Evolutionary conservation across 2,797 vertebrate species (phyloP).

Genomic region (Sebastes umbrosus): DNA sequence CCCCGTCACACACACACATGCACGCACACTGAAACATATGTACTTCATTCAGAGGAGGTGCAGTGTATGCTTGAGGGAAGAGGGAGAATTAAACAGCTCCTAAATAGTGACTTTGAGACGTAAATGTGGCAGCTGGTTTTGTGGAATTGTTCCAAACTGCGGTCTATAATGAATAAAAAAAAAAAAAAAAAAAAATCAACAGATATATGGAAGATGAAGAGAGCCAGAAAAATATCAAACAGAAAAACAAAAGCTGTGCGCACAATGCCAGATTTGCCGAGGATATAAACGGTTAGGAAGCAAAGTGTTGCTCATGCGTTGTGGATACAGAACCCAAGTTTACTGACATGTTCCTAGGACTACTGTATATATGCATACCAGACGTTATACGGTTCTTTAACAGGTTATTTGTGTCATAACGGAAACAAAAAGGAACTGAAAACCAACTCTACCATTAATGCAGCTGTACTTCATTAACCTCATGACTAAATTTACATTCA

Average conservation of each 20-base stretch:
- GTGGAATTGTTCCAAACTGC: slow-evolving; percentile 18
- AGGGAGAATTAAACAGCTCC: slow-evolving; percentile 67
- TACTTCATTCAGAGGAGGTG: slow-evolving; percentile 50
- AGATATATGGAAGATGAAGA: slow-evolving; percentile 63
- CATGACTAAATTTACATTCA: slow-evolving; percentile 89
- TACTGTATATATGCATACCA: slow-evolving; percentile 88
- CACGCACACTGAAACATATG: slow-evolving; percentile 39
- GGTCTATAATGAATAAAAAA: slow-evolving; percentile 13
- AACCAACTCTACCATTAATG: slow-evolving; percentile 83
- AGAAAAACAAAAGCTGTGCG: slow-evolving; percentile 64
- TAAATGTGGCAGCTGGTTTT: slow-evolving; percentile 57
- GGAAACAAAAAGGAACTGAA: slow-evolving; percentile 74
- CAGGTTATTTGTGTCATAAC: slow-evolving; percentile 84
- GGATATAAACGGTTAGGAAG: slow-evolving; percentile 83
- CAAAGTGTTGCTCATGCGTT: slow-evolving; percentile 85
- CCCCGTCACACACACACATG: slow-evolving; percentile 58
- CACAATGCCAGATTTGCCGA: slow-evolving; percentile 75
- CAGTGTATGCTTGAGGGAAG: slow-evolving; percentile 46
- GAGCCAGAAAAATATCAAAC: slow-evolving; percentile 52
- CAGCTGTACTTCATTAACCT: slow-evolving; percentile 84
- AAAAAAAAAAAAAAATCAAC: slow-evolving; percentile 28
- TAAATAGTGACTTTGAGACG: slow-evolving; percentile 51
- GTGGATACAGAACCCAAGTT: slow-evolving; percentile 87
- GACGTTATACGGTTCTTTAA: slow-evolving; percentile 84
- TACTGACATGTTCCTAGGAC: slow-evolving; percentile 86